Evolutionary conservation across 2,113 vertebrate genomes (phyloP).

Genomic region (Neodon shergylaensis): DNA sequence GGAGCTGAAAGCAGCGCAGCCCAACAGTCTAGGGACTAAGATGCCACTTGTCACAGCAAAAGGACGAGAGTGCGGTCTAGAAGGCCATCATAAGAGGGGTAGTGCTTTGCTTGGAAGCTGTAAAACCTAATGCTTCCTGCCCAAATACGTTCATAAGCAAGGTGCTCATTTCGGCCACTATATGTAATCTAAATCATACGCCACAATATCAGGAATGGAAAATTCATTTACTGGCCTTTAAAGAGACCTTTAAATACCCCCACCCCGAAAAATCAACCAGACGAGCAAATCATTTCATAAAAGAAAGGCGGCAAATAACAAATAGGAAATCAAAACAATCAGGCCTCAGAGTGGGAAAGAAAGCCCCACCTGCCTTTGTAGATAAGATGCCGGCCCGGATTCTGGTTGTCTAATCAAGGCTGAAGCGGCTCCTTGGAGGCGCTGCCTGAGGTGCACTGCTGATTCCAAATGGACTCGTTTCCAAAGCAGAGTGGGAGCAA

Average conservation of each 20-base stretch:
- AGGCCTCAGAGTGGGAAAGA: not conserved
- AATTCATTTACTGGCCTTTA: not conserved
- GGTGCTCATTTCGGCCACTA: not conserved
- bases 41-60: not conserved
- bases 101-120: not conserved
- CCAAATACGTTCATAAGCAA: fast-evolving
- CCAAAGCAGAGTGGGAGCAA: not conserved
- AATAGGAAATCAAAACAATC: conserved; percentile 13
- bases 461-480: not conserved
- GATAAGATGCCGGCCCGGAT: not conserved
- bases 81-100: not conserved
- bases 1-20: not conserved
- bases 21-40: not conserved
- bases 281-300: not conserved
- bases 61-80: not conserved
- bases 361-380: not conserved
- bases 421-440: not conserved
- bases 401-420: not conserved
- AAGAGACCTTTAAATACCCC: not conserved
- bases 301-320: conserved; percentile 10
- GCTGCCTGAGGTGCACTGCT: not conserved
- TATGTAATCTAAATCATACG: not conserved
- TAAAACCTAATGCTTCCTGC: not conserved
- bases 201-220: not conserved
- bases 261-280: not conserved